Evolutionary conservation across 2,888 invertebrate species (phyloP), one percentile per base, ranked within the genome.

Genomic region (Orthosia incerta): DNA sequence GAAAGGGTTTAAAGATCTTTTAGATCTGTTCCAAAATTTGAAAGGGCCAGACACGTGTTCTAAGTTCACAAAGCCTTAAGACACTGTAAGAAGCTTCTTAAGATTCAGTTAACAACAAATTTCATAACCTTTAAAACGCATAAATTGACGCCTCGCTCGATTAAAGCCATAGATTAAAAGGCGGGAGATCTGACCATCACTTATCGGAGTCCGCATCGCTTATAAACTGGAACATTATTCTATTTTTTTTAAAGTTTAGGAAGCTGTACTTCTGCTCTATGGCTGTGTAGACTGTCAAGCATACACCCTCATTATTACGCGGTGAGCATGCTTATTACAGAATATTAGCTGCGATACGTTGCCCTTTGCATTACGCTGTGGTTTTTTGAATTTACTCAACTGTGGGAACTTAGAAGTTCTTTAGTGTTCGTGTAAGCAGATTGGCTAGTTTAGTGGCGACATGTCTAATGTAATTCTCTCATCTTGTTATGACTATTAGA

Each of bases 301-400:
- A 82, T 76, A 82, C 84, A 83, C 79, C 77, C 84, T 88, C 87
- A 89, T 89, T 87, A 74, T 80, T 78, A 88, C 87, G 88, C 91
- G 84, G 85, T 85, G 86, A 85, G 90, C 87, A 88, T 89, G 86
- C 87, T 90, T 87, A 93, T 92, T 92, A 91, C 86, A 81, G 78
- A 86, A 90, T 88, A 88, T 90, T 89, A 88, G 86, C 84, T 76
- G 83, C 83, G 86, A 90, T 89, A 88, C 91, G 82, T 88, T 88
- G 89, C 88, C 90, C 88, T 90, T 89, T 83, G 85, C 82, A 82
- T 83, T 80, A 76, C 63, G 68, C 83, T 93, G 94, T 89, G 94
- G 94, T 93, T 94, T 91, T 86, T 86, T 88, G 87, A 91, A 91
- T 91, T 90, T 89, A 89, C 89, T 89, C 88, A 86, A 89, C 91